Base-by-base conservation (phyloP, 2,113 vertebrate genomes). In the Bubalus kerabau region DNA sequence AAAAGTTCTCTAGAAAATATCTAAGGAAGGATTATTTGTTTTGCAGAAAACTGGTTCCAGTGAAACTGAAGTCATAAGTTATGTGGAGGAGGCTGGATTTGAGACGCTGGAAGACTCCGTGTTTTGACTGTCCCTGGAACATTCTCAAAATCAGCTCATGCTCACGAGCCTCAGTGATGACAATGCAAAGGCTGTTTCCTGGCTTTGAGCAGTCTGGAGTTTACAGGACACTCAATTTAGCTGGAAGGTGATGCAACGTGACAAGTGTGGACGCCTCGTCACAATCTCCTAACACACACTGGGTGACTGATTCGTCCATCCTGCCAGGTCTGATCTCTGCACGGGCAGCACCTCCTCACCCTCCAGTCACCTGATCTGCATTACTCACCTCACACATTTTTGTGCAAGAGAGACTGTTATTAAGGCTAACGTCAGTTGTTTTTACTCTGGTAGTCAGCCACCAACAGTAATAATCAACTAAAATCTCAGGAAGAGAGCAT, bases 41-140 rank as follows among this genome's bases (percentile, higher is more conserved):
- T 97, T 97, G 11, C 97, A 98, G 98, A 97, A 96, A 93, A 5
- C 57, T 1, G 56, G 76, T 32, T 94, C 90, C 2, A 32, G 4
- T 11, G 93, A 95, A 14, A 96, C 89, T 28, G 97, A 98, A 71
- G 91, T 84, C n/a, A 1, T 97, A 28, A 97, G 80, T 56, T 95
- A 74, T 2, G 90, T 90, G 81, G 97, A 97, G 16, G 96, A 94
- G 19, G 32, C 28, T 6, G 88, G 40, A 17, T 46, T 89, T 24
- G 96, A 97, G 64, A 78, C 6, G n/a, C 91, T 92, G 71, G 96
- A 97, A 32, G 92, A 95, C 36, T 87, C 87, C 0, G 78, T 91
- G 54, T 95, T 98, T 52, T 98, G 95, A 97, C 1, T 2, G 28
- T 40, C 21, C 11, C 19, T 3, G 19, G 4, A 48, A 13, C 46